Conservation (phyloP, 2,113 vertebrate species). For the Myiagra hebetior region DNA sequence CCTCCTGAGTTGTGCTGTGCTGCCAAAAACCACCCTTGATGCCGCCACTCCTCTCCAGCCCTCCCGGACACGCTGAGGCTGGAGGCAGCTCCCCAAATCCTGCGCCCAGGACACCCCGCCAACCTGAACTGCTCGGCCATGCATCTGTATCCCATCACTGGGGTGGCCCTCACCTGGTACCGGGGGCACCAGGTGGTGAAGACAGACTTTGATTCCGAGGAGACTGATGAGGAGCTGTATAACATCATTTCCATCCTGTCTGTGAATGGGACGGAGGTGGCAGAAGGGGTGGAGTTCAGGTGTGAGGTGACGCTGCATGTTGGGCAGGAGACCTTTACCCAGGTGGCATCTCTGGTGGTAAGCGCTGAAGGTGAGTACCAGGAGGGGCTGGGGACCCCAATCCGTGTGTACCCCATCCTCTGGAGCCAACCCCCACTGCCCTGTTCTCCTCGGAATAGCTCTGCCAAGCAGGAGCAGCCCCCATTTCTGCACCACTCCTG, state of each 20-base stretch:
- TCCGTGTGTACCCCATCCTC: accelerated
- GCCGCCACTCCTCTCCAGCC: conserved; percentile 21
- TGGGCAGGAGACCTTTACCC: background rate
- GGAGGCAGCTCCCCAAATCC: background rate
- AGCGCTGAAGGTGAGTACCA: background rate
- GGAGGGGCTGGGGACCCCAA: background rate
- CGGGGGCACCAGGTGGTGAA: background rate
- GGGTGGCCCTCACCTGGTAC: conserved; percentile 52
- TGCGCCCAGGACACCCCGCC: background rate
- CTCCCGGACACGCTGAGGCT: conserved; percentile 59
- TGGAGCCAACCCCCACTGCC: background rate
- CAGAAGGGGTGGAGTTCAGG: background rate
- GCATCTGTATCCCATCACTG: accelerated
- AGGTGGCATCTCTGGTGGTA: background rate
- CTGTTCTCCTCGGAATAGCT: accelerated
- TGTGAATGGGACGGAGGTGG: background rate
- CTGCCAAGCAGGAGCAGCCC: background rate
- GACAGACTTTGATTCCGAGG: accelerated
- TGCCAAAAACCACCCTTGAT: background rate
- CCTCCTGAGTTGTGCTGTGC: background rate
- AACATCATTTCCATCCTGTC: background rate
- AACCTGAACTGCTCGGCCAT: conserved; percentile 30
- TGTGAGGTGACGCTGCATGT: conserved; percentile 39
- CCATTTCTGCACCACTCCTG: accelerated
- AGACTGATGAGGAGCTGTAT: background rate